Base-by-base conservation (phyloP, 2,797 vertebrate species). In the Galagoides demidoff region DNA sequence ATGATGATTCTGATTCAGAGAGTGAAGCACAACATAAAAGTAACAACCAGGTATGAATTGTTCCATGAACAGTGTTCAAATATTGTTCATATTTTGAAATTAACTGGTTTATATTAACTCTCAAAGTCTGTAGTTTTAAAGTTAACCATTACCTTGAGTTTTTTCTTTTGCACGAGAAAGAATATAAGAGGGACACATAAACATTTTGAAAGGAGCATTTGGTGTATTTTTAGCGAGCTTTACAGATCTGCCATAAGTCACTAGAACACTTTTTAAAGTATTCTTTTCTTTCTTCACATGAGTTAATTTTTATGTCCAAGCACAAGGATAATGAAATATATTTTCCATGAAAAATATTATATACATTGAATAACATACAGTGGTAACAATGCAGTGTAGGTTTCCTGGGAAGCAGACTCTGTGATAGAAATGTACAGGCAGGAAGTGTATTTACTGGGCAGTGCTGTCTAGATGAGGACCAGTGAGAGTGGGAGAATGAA, bases 1-100 rank as follows among this genome's bases (percentile, higher is more conserved):
- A 99, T 92, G 99, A 99, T 2, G 99, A 99, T 98, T 99, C 99
- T 85, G 99, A 99, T 97, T 99, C 99, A 3, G 99, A 99, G 98
- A 99, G 98, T 12, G 99, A 99, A 98, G 98, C 98, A 97, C 98
- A 94, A 95, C 97, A 97, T 93, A 98, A 98, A 98, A 98, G 89
- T 95, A 99, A 99, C 98, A 98, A 98, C 95, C 99, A 99, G 98
- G 99, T 99, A 98, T 95, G 70, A 61, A 20, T 39, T 31, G 1
- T 91, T 86, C 76, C 70, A 31, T 73, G 71, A 25, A n/a, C 3
- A 29, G 7, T 73, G 39, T 59, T 27, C 63, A 66, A 27, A 68
- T n/a, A 81, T 68, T 71, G 52, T 23, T 61, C 11, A 78, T 85
- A 45, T 78, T 55, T 83, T 74, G 14, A 8, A 66, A 89, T 86